These are phyloP conservation scores for Pao palembangensis DNA, from an alignment of 2,113 vertebrate species.

Conservation along the genomic window DNA sequence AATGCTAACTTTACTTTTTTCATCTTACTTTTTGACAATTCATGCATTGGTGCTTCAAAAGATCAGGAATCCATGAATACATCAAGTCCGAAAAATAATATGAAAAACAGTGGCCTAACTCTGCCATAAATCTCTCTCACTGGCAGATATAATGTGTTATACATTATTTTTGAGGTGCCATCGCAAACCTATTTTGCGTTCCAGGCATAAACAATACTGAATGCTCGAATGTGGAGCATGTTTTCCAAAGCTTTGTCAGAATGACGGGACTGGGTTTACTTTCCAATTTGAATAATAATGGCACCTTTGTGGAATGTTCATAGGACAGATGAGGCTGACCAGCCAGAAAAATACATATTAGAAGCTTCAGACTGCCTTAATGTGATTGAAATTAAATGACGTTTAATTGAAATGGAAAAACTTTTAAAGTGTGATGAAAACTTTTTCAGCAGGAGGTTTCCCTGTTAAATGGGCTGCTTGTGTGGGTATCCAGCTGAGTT, in stretches of 20 bases:
- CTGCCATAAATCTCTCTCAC: constrained; percentile 76
- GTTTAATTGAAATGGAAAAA: constrained; percentile 2
- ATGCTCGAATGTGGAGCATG: constrained; percentile 67
- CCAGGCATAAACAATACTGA: constrained; percentile 65
- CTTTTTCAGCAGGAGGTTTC: too few species aligned
- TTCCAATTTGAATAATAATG: constrained; percentile 84
- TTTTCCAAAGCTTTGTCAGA: constrained; percentile 85
- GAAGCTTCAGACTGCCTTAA: constrained; percentile 25
- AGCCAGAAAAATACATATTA: constrained; percentile 56
- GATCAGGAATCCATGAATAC: constrained; percentile 68
- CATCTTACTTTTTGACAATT: constrained; percentile 54
- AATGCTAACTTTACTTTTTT: constrained; percentile 39
- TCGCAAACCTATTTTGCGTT: constrained; percentile 71
- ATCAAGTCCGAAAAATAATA: constrained; percentile 65
- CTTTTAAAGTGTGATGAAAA: too few species aligned
- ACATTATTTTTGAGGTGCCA: constrained; percentile 75
- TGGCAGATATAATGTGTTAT: constrained; percentile 81
- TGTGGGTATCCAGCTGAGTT: too few species aligned
- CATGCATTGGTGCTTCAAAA: constrained; percentile 51
- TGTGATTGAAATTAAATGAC: constrained; percentile 38
- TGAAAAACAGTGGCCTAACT: constrained; percentile 63
- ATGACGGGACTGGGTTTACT: constrained; percentile 81
- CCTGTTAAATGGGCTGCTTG: too few species aligned
- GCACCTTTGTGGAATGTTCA: constrained; percentile 42
- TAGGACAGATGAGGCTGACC: constrained; percentile 21